Evolutionary conservation across 2,888 invertebrate genomes (phyloP), one percentile per base, ranked within the genome.

Genomic region (Dasypogon diadema): DNA sequence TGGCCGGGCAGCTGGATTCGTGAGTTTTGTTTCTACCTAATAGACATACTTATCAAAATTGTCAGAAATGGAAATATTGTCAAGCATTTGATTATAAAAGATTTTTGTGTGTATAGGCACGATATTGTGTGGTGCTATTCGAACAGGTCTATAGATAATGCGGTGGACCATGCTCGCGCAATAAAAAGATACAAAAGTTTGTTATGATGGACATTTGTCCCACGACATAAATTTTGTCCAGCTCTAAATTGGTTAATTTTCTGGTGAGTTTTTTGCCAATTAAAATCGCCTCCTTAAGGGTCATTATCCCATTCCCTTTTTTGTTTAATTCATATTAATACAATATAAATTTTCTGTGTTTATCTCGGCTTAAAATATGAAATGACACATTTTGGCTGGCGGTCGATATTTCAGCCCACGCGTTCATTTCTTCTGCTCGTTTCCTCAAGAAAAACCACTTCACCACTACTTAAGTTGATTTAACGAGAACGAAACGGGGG

Each of bases 371-470:
- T 34, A 72, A 72, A 55, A 70, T 70, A 70, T 70, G 70, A 70
- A 56, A 73, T 73, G 73, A 56, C 55, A 73, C 56, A 73, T 37
- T 73, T 73, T 24, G 73, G 56, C 10, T 22, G 22, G 37, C 42
- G 56, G 56, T 73, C 73, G 37, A 73, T 73, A 73, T 73, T 56
- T 73, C 18, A 70, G 34, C 51, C 51, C 51, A 70, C 54, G 54
- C 60, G 18, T 54, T 70, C 30, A 70, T 70, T 70, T 18, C 21
- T 42, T 12, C 42, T n/a, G 42, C 42, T 6, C 42, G 42, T 2
- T 42, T 42, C 42, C n/a, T 42, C 42, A 42, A 42, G 42, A 42
- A 42, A 2, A 42, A 42, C 42, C 42, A 42, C 42, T 42, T 42
- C n/a, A 42, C 42, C 42, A 42, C 42, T 42, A 42, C 42, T 42